Conservation (phyloP, 2,888 invertebrate genomes). For the Ichneumon xanthorius region DNA sequence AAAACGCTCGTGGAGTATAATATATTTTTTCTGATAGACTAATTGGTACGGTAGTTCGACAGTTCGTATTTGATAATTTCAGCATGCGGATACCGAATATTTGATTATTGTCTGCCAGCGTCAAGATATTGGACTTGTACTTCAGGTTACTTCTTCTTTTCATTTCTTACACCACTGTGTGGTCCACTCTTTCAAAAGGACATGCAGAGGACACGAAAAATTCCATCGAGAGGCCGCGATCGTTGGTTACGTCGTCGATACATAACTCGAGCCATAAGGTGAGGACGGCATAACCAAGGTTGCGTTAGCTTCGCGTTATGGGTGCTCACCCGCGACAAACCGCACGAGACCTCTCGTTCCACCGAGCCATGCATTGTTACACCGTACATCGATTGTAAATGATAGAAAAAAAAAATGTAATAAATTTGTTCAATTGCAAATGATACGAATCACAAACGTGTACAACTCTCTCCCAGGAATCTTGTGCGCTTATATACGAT, state of each 20-base stretch:
- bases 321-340: constrained; percentile 11
- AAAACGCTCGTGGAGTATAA: background rate
- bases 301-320: background rate
- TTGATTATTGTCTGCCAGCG: background rate
- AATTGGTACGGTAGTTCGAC: background rate
- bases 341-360: constrained; percentile 31
- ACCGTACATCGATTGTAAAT: constrained; percentile 31
- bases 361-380: constrained; percentile 54
- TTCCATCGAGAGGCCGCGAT: constrained; percentile 18
- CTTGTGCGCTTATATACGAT: too few species aligned
- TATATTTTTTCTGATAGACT: background rate
- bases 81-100: constrained; percentile 19
- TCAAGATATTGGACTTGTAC: constrained; percentile 1
- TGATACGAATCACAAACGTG: constrained; percentile 8
- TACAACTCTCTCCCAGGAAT: background rate
- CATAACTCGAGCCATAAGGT: background rate
- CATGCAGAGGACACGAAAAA: constrained; percentile 48
- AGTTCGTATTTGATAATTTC: background rate
- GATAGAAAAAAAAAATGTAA: background rate
- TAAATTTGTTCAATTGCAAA: background rate
- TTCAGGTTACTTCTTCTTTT: background rate
- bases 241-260: background rate
- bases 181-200: constrained; percentile 15
- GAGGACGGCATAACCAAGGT: background rate
- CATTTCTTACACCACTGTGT: background rate